phyloP scores from a whole-genome alignment of 2,797 vertebrate genomes.

The Podarcis siculus region DNA sequence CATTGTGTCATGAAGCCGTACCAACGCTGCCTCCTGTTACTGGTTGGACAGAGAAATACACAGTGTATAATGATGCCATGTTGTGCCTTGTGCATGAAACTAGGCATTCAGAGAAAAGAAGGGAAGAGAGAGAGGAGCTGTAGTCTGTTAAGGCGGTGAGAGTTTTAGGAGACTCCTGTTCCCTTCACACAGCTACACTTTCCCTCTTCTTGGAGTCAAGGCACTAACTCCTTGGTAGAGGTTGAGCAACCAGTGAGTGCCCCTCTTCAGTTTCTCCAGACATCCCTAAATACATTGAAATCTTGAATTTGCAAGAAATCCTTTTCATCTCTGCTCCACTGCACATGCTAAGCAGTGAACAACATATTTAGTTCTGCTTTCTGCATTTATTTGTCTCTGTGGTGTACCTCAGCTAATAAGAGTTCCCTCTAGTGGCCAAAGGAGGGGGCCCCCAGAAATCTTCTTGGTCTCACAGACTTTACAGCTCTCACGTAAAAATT shows the following conservation, averaged over 20 bases:
- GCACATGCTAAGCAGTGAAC: no score
- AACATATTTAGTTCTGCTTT: neutral
- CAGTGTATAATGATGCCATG: neutral
- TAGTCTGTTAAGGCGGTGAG: no score
- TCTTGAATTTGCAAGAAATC: neutral
- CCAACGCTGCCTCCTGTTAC: no score
- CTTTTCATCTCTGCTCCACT: neutral
- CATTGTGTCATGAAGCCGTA: neutral
- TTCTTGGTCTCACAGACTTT: neutral
- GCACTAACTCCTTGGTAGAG: neutral
- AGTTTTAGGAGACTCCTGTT: no score
- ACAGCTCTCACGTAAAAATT: no score
- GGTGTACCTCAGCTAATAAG: neutral
- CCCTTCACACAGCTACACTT: no score
- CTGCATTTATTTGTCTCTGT: neutral
- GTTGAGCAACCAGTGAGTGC: neutral
- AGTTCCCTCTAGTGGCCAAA: neutral
- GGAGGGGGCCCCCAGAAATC: no score
- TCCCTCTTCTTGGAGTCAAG: no score
- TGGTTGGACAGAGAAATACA: neutral
- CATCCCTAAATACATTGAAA: neutral
- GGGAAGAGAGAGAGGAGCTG: neutral
- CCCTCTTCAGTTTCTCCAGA: neutral
- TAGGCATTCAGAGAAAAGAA: neutral
- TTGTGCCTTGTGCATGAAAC: neutral